Percentiles rank a stretch among this genome's conserved stretches.
Conservation (phyloP, 1,140 invertebrate species). For the Monomorium pharaonis region DNA sequence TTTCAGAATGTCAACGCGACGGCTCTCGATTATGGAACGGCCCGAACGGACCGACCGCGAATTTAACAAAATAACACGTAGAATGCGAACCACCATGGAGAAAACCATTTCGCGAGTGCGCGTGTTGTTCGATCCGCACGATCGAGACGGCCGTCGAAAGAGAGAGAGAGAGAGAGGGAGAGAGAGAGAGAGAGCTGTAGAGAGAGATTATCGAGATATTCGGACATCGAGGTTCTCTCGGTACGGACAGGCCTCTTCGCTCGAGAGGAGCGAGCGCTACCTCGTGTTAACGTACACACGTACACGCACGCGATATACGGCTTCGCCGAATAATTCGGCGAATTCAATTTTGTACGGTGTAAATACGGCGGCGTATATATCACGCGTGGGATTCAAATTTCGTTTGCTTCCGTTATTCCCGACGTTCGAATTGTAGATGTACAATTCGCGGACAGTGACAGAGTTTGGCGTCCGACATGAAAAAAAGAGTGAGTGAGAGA, state of each 20-base stretch:
- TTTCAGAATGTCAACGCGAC: slow-evolving; percentile 25
- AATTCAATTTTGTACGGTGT: slow-evolving; percentile 19
- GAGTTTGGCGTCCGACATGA: neutral
- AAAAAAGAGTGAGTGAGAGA: neutral
- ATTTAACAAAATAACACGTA: slow-evolving; percentile 29
- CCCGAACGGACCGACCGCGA: no score
- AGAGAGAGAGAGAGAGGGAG: no score
- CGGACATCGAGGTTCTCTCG: slow-evolving; percentile 34
- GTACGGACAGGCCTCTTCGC: slow-evolving; percentile 45
- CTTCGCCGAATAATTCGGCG: slow-evolving; percentile 15
- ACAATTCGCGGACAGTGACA: neutral
- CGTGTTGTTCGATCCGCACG: slow-evolving; percentile 29
- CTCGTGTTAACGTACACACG: neutral
- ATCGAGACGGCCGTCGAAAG: no score
- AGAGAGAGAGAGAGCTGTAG: no score
- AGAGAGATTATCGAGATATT: slow-evolving; percentile 50
- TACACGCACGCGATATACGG: neutral
- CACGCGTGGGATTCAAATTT: neutral
- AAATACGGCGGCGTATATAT: neutral
- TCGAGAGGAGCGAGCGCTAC: slow-evolving; percentile 26
- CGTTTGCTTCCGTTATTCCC: slow-evolving; percentile 9
- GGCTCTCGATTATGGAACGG: neutral
- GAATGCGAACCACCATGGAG: slow-evolving; percentile 2
- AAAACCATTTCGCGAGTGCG: slow-evolving; percentile 40
- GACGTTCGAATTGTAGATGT: neutral